phyloP scores from a whole-genome alignment of 2,113 vertebrate genomes.

The Mustela nigripes region DNA sequence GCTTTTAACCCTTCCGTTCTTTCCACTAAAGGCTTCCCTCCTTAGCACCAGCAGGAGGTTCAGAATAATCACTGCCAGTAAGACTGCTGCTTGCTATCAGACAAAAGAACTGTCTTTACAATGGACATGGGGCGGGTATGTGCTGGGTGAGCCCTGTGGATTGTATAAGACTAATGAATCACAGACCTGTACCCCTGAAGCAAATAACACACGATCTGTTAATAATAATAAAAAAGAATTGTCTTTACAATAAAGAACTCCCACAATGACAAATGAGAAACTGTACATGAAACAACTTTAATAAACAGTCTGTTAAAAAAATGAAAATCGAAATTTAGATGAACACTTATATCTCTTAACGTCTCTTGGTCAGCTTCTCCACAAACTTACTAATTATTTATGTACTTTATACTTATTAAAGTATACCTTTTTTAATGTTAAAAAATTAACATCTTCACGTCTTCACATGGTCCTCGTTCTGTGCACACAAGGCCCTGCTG shows the following conservation, averaged over 20 bases:
- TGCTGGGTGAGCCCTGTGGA: too few species aligned
- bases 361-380: slow-evolving; percentile 34
- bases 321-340: slow-evolving; percentile 42
- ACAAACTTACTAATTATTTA: background rate
- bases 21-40: background rate
- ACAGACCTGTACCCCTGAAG: too few species aligned
- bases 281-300: slow-evolving; percentile 76
- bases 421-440: slow-evolving; percentile 75
- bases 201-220: too few species aligned
- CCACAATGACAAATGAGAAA: slow-evolving; percentile 68
- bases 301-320: slow-evolving; percentile 70
- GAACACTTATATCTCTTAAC: slow-evolving; percentile 31
- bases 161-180: too few species aligned
- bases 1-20: background rate
- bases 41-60: slow-evolving; percentile 85
- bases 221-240: slow-evolving; percentile 35
- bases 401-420: slow-evolving; percentile 71
- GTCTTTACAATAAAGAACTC: slow-evolving; percentile 77
- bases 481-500: background rate
- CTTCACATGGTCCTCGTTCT: background rate
- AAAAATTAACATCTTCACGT: background rate
- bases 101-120: slow-evolving; percentile 71
- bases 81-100: slow-evolving; percentile 57
- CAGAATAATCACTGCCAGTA: slow-evolving; percentile 82
- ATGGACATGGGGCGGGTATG: background rate